phyloP scores from a whole-genome alignment of 2,113 vertebrate species.

The Lipophrys pholis region DNA sequence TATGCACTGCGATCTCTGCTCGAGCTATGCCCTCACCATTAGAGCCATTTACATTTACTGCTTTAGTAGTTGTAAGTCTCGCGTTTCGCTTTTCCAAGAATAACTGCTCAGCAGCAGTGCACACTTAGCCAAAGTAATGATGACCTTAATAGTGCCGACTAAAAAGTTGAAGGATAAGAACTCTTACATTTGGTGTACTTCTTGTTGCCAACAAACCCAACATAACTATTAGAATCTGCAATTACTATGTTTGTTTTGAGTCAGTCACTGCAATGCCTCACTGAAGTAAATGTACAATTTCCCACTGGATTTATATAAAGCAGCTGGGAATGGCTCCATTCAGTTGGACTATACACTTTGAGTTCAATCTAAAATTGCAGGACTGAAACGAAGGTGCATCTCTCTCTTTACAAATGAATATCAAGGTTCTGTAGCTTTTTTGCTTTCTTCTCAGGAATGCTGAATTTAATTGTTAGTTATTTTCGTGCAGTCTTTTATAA shows the following conservation, averaged over 20 bases:
- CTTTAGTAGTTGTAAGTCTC: background rate
- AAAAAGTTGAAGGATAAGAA: background rate
- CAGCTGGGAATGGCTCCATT: background rate
- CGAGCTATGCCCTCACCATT: background rate
- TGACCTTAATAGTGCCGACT: background rate
- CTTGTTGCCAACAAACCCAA: background rate
- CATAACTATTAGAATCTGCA: background rate
- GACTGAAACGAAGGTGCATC: background rate
- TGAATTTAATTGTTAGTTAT: too few species aligned
- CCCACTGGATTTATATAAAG: background rate
- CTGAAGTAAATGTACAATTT: background rate
- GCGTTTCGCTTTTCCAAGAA: background rate
- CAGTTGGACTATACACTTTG: background rate
- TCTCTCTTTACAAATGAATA: background rate
- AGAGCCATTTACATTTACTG: slow-evolving; percentile 2
- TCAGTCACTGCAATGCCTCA: background rate
- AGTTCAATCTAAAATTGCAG: background rate
- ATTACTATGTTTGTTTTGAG: background rate
- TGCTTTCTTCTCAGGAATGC: background rate
- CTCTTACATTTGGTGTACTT: background rate
- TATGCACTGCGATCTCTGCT: background rate
- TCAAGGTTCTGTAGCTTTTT: background rate
- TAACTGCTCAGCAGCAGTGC: background rate
- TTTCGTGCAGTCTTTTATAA: too few species aligned
- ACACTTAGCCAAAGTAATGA: background rate